These are phyloP conservation scores for Esox niger DNA, from an alignment of 2,113 vertebrate genomes.

Conservation along the genomic window DNA sequence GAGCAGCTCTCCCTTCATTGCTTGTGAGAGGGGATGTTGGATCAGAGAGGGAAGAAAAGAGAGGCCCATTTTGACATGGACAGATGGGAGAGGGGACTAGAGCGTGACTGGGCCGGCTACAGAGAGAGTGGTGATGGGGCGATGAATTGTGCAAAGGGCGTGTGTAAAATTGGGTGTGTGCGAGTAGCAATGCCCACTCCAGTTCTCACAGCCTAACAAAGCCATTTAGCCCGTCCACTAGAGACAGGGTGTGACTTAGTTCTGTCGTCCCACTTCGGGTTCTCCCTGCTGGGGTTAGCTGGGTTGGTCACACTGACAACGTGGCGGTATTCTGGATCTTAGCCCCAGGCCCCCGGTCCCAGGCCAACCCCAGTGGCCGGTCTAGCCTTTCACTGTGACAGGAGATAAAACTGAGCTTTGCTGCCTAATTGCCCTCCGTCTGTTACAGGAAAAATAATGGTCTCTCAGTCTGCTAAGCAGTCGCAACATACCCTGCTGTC, in stretches of 20 bases:
- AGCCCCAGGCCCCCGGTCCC: background rate
- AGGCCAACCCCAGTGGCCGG: slow-evolving; percentile 14
- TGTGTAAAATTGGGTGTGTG: background rate
- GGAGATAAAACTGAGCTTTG: slow-evolving; percentile 38
- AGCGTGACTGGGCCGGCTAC: slow-evolving; percentile 66
- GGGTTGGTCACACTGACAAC: background rate
- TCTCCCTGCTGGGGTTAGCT: background rate
- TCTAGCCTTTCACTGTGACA: slow-evolving; percentile 18
- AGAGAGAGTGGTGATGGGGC: slow-evolving; percentile 23
- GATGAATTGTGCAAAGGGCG: too few relatives aligned
- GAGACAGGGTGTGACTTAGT: too few relatives aligned
- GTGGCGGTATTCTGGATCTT: too few relatives aligned
- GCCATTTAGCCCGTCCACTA: background rate
- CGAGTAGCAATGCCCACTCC: background rate
- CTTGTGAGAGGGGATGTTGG: slow-evolving; percentile 12
- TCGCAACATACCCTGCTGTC: background rate
- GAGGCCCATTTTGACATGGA: slow-evolving; percentile 52
- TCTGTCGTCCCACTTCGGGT: background rate
- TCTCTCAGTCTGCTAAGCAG: too few relatives aligned
- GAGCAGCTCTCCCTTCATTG: slow-evolving; percentile 20
- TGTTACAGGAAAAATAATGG: slow-evolving; percentile 38
- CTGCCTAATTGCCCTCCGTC: slow-evolving; percentile 51
- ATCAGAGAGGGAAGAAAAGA: slow-evolving; percentile 35
- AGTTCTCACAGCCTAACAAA: background rate
- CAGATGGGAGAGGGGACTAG: slow-evolving; percentile 65